Percentiles rank a stretch among this genome's conserved stretches.
These are phyloP conservation scores for Zosterops hypoxanthus DNA, from an alignment of 2,113 vertebrate genomes.

Conservation along the genomic window DNA sequence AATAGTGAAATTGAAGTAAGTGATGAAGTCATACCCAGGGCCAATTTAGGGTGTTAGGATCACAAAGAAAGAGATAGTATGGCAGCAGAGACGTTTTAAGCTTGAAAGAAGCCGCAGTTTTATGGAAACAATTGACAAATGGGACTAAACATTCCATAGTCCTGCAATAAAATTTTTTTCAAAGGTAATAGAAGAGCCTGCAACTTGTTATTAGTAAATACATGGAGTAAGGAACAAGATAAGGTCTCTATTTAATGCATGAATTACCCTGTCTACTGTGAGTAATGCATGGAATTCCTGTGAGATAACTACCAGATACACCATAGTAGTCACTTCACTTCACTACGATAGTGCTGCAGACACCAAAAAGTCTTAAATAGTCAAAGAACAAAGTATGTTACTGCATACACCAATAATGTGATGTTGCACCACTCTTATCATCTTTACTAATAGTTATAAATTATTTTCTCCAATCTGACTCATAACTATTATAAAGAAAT, in stretches of 20 bases:
- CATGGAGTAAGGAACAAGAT: background rate
- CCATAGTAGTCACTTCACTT: background rate
- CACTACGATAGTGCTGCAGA: background rate
- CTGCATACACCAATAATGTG: accelerated
- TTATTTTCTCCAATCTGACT: background rate
- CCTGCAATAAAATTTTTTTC: background rate
- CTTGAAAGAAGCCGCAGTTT: background rate
- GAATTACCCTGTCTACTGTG: background rate
- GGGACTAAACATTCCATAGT: background rate
- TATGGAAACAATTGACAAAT: background rate
- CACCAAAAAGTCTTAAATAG: background rate
- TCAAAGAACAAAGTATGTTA: background rate
- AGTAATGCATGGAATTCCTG: background rate
- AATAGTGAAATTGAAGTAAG: background rate
- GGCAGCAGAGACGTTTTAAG: background rate
- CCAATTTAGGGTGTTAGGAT: background rate
- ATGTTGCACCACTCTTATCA: background rate
- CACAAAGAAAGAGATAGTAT: background rate
- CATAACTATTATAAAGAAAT: background rate
- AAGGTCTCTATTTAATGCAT: background rate
- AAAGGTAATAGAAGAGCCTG: background rate
- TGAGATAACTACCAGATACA: background rate
- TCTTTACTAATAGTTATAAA: background rate
- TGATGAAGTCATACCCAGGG: background rate
- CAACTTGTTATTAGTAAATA: background rate